Base-by-base conservation (phyloP, 2,888 invertebrate genomes). In the Phyllotreta cruciferae region DNA sequence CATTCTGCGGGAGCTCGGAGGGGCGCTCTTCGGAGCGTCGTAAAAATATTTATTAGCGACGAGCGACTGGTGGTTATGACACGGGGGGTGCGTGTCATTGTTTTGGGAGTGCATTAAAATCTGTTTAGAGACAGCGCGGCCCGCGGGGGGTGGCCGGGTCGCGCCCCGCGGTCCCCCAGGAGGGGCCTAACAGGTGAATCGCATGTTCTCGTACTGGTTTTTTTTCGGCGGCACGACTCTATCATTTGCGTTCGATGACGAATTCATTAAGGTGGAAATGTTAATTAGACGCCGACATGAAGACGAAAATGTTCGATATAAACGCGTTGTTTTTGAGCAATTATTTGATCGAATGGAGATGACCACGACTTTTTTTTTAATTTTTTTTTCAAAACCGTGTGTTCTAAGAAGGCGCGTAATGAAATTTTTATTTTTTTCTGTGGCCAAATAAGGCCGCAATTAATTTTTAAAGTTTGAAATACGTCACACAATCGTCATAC, bases 71-170 rank as follows among this genome's bases (percentile, higher is more conserved):
- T 76, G 75, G 73, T 75, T 75, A 74, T 73, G 70, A 73, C 73
- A 41, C 39, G 24, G 58, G 71, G 76, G 76, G 76, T 73, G 77
- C 75, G 74, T 76, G 76, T 78, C 78, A 76, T 79, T 78, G 78
- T 78, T 79, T 78, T 78, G 74, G 75, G 76, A 78, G 75, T 77
- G 82, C 82, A 84, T 84, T 84, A 84, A 84, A 84, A 83, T 84
- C 82, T 83, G 83, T 83, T 83, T 84, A 83, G 81, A 77, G 76
- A 71, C 74, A 71, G 69, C 70, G 71, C 74, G 74, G 66, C 70
- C 49, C 58, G 9, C 36, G 35, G 57, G 53, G 74, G 75, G 73
- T 71, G 68, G 67, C 70, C 62, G 56, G 67, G 66, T 57, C 66
- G 66, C 71, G 77, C 78, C 75, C 76, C 58, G n/a, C 64, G 70